Evolutionary conservation across 1,140 invertebrate genomes (phyloP).

Genomic region (Caenorhabditis elegans): WBcel235 BX284603.4:9330001-9330500

Average conservation of each 20-base stretch:
- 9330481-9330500: background rate
- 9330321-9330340: constrained; percentile 6
- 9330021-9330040: background rate
- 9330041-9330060: background rate
- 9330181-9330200: background rate
- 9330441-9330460: constrained; percentile 30
- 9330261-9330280: background rate
- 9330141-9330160: too few species aligned
- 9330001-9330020: too few species aligned
- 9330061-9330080: constrained; percentile 3
- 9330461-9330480: background rate
- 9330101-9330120: too few species aligned
- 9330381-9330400: constrained; percentile 37
- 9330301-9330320: constrained; percentile 4
- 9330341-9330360: background rate
- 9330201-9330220: background rate
- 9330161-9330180: background rate
- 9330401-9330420: constrained; percentile 38
- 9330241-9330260: background rate
- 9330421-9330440: constrained; percentile 11
- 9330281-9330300: background rate
- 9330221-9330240: background rate
- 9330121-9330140: too few species aligned
- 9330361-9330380: constrained; percentile 34
- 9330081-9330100: background rate